Base-by-base conservation (phyloP, 2,888 invertebrate genomes). In the Thymelicus acteon region DNA sequence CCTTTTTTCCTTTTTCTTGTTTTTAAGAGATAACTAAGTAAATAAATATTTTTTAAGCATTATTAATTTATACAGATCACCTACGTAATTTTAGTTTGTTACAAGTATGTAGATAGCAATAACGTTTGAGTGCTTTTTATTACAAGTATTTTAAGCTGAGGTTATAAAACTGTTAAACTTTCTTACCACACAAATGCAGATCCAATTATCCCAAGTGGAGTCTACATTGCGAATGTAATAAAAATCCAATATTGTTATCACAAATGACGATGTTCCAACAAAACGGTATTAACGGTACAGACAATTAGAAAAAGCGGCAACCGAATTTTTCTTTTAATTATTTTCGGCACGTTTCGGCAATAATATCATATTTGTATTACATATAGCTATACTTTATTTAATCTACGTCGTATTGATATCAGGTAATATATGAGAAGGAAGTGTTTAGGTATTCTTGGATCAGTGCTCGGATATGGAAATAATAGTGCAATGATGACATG, bases 401-500 rank as follows among this genome's bases (percentile, higher is more conserved):
- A 49, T 54, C 24, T 12, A 49, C 49, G 7, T 24, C 12, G 2
- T 10, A 44, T 8, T 12, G 44, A 37, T 37, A 63, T 63, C 7
- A 37, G 7, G 44, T 44, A 47, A 40, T 39, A 39, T 62, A 15
- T 49, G 8, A 57, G 12, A 24, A 24, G 37, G n/a, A 40, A 37
- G 44, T 44, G 44, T 19, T n/a, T 48, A 31, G 48, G 69, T 47
- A 13, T 68, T 15, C 54, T 58, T 60, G 24, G 67, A 48, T 24
- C 19, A 31, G 66, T 70, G 73, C 62, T 72, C 67, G 72, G 58
- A 72, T 65, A 72, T 71, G 19, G 19, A 44, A 58, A 61, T 64
- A 73, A 72, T 76, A 76, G 83, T 86, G 86, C 87, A 79, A 76
- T 79, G 76, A 78, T 65, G 57, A 69, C 47, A 44, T 65, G 49